phyloP scores from a whole-genome alignment of 1,140 invertebrate genomes.

The Anastrepha ludens region DNA sequence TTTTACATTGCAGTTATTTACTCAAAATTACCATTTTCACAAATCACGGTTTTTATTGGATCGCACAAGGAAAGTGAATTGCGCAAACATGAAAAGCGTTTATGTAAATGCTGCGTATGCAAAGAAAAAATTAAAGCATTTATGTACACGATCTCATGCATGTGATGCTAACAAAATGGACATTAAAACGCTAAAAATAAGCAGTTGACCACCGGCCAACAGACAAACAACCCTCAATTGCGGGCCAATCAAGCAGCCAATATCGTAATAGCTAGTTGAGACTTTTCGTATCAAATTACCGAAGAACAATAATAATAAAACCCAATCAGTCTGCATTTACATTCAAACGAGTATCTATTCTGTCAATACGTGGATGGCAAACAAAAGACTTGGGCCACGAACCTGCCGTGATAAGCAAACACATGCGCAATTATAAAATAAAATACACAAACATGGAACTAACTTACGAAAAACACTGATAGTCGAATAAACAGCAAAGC shows the following conservation, averaged over 20 bases:
- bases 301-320: conserved; percentile 34
- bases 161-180: background rate
- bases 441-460: background rate
- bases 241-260: background rate
- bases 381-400: conserved; percentile 55
- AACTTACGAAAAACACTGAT: background rate
- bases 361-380: background rate
- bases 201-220: background rate
- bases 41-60: background rate
- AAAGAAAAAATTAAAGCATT: background rate
- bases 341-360: background rate
- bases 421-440: background rate
- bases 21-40: too few relatives aligned
- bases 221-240: background rate
- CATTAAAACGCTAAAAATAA: background rate
- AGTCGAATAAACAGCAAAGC: background rate
- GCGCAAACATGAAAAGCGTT: background rate
- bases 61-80: background rate
- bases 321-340: background rate
- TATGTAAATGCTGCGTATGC: background rate
- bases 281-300: conserved; percentile 17
- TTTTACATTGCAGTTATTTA: too few relatives aligned
- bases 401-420: conserved; percentile 19
- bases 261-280: background rate
- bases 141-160: background rate